Conservation (phyloP, 2,888 invertebrate genomes). For the Parapristionchus giblindavisi region DNA sequence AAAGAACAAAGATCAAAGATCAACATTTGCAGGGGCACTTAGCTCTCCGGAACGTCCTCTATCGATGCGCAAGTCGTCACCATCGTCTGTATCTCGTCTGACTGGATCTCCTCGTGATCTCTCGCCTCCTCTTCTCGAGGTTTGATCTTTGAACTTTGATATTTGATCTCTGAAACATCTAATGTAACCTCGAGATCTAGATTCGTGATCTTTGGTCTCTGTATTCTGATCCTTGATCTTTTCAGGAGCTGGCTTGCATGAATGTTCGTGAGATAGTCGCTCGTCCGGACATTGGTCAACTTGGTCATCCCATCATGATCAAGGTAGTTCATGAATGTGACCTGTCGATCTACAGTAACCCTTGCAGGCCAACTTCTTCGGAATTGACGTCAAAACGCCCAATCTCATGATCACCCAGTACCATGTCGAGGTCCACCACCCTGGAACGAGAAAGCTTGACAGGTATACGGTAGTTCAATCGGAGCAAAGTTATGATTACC, state of each 20-base stretch:
- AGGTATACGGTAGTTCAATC: slow-evolving; percentile 42
- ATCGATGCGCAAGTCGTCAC: slow-evolving; percentile 40
- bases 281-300: slow-evolving; percentile 55
- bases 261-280: slow-evolving; percentile 56
- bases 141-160: neutral
- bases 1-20: neutral
- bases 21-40: slow-evolving; percentile 30
- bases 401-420: slow-evolving; percentile 62
- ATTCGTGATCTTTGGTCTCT: neutral
- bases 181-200: neutral
- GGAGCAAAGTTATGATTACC: neutral
- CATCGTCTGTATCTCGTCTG: slow-evolving; percentile 35
- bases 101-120: slow-evolving; percentile 43
- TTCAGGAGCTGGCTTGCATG: slow-evolving; percentile 57
- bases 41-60: slow-evolving; percentile 39
- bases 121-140: slow-evolving; percentile 43
- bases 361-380: slow-evolving; percentile 62
- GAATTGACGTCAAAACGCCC: slow-evolving; percentile 50
- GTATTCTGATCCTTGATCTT: neutral
- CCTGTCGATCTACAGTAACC: neutral
- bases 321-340: slow-evolving; percentile 25
- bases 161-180: neutral
- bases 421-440: slow-evolving; percentile 65
- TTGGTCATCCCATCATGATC: slow-evolving; percentile 57
- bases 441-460: slow-evolving; percentile 60